Conservation (phyloP, 2,113 vertebrate species). For the Phrynosoma platyrhinos region DNA sequence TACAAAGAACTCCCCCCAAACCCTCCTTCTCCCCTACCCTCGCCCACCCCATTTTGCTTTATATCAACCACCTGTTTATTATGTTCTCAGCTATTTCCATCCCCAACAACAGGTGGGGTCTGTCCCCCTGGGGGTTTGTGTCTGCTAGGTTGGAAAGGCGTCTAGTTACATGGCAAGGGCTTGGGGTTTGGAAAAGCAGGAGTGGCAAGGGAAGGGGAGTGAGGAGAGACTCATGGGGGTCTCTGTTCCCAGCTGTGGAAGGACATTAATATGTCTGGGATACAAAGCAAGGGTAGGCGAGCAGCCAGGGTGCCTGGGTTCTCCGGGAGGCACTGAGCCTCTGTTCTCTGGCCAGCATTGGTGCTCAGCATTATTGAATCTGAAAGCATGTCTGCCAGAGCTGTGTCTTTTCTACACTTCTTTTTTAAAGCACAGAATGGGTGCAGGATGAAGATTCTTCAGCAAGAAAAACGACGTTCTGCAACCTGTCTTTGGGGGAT, state of each 20-base stretch:
- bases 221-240: background rate
- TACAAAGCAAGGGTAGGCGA: background rate
- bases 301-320: conserved; percentile 22
- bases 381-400: no score
- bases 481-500: no score
- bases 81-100: conserved; percentile 43
- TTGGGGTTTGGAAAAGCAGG: background rate
- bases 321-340: background rate
- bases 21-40: background rate
- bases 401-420: background rate
- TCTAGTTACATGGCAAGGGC: conserved; percentile 31
- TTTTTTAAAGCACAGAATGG: background rate
- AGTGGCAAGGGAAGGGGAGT: conserved; percentile 16
- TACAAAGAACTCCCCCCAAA: background rate
- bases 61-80: conserved; percentile 42
- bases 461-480: no score
- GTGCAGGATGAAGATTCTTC: no score
- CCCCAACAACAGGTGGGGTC: conserved; percentile 39
- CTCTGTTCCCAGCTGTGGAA: conserved; percentile 21
- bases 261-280: conserved; percentile 31
- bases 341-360: background rate
- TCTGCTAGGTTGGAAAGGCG: conserved; percentile 4
- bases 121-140: conserved; percentile 16
- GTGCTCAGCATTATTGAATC: background rate
- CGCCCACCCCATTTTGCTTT: conserved; percentile 12